phyloP scores from a whole-genome alignment of 2,113 vertebrate genomes.

The Boulengeromyrus knoepffleri region DNA sequence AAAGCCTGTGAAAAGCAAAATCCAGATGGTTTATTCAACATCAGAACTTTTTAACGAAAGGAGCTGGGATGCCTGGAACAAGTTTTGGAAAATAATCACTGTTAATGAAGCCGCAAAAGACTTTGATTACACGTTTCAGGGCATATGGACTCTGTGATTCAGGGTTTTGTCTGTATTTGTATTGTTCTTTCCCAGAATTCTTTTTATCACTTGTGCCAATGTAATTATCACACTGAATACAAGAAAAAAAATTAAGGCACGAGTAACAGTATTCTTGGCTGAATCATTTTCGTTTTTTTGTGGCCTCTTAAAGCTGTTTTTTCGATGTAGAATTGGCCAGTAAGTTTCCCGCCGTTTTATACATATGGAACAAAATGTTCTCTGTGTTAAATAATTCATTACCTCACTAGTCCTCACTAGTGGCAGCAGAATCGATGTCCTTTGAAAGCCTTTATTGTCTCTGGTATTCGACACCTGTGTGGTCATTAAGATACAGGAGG shows the following conservation, averaged over 20 bases:
- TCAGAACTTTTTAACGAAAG: not conserved
- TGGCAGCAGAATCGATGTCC: not conserved
- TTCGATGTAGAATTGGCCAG: not conserved
- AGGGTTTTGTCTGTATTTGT: not conserved
- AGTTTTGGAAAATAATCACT: not conserved
- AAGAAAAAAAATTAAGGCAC: not conserved
- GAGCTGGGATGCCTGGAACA: not conserved
- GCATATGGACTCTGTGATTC: not conserved
- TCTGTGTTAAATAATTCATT: conserved; percentile 1
- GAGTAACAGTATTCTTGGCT: not conserved
- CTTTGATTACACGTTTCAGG: not conserved
- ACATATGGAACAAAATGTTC: not conserved
- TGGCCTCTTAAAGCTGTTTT: not conserved
- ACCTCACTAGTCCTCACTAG: not conserved
- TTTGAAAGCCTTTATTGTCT: conserved; percentile 9
- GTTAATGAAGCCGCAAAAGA: conserved; percentile 8
- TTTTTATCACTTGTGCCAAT: not conserved
- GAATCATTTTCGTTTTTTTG: not conserved
- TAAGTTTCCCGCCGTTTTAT: not conserved
- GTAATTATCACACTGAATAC: not conserved
- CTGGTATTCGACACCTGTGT: conserved; percentile 3
- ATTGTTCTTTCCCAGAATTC: not conserved
- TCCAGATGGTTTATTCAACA: not conserved
- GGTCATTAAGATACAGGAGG: conserved; percentile 16
- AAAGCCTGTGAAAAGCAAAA: conserved; percentile 1